Base-by-base conservation (phyloP, 2,888 invertebrate species). In the Tanypteryx hageni region DNA sequence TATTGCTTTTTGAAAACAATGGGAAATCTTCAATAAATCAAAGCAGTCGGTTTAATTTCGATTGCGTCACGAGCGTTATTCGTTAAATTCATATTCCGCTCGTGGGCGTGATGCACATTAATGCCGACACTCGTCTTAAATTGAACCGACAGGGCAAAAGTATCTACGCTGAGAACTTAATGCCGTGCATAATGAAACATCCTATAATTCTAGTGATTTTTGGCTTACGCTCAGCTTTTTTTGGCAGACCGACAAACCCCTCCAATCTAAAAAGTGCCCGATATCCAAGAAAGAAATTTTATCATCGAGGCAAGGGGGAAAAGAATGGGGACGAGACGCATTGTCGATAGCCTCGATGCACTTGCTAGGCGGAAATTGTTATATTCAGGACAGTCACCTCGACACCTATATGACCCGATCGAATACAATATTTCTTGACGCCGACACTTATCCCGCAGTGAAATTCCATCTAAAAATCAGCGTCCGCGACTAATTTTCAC, bases 171-270 rank as follows among this genome's bases (percentile, higher is more conserved):
- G 9, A 27, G 27, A 76, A 18, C 76, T 76, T 76, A 27, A 76
- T 76, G 11, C 76, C 22, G 13, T 76, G 76, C 22, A 76, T 76
- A 76, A 76, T 76, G 76, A 76, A 76, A 76, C 76, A 76, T 27
- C 76, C 76, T 27, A 27, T 76, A 76, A 76, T 76, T 76, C 76
- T 27, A 22, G 76, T 76, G 76, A 76, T 86, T 64, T 61, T 86
- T 86, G 86, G 86, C 61, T 14, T 27, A 0, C 22, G 61, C 31
- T 86, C 61, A 59, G 86, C 16, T 10, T 58, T 16, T 61, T 64
- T 86, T 86, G 86, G 86, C 86, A 61, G 16, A 4, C 61, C 27
- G 86, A 64, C 86, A 59, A 82, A 8, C 2, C 82, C 5, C 27
- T 82, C 31, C 82, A 9, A 82, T 86, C 31, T 31, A 31, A 86